Base-by-base conservation (phyloP, 2,797 vertebrate species). In the Sorex maritimensis region DNA sequence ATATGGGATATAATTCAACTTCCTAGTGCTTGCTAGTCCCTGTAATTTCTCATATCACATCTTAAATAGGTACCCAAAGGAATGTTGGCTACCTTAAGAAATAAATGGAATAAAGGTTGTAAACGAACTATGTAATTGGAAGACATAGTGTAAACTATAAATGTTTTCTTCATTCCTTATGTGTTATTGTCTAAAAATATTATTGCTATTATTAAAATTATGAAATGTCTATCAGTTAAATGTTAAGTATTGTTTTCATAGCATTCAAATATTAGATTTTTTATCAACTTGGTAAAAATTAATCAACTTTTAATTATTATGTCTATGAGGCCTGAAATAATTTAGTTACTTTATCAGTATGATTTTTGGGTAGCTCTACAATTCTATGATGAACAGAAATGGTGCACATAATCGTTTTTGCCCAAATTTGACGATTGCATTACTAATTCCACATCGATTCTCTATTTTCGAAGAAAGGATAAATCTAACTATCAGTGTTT, bases 381-480 rank as follows among this genome's bases (percentile, higher is more conserved):
- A 86, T 67, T 65, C 26, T 49, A 12, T 49, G 41, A 44, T 44
- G 5, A 44, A 44, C 41, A 44, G 41, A 44, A 44, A 44, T 44
- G 41, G 41, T 44, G 41, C 41, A 44, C 41, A 86, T 10, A 95
- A 75, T 69, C 63, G 91, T 34, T 85, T 95, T 83, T 95, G 38
- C 49, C 86, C 95, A 30, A 86, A 93, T 26, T 67, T 93, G 17
- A 72, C 90, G 81, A 88, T 88, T 95, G 67, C 72, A 86, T 96
- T 84, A 94, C 96, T 97, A 97, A 97, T 97, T 97, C 92, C 77
- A 81, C 55, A 96, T 91, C 86, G 86, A 82, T 79, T 84, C 92
- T 0, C 10, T 68, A 87, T 90, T 91, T 77, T 55, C 1, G 15
- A 55, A 12, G 11, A 12, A 12, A 55, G 52, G 15, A 55, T 55